Conservation (phyloP, 1,140 invertebrate genomes). For the Orchesella cincta region DNA sequence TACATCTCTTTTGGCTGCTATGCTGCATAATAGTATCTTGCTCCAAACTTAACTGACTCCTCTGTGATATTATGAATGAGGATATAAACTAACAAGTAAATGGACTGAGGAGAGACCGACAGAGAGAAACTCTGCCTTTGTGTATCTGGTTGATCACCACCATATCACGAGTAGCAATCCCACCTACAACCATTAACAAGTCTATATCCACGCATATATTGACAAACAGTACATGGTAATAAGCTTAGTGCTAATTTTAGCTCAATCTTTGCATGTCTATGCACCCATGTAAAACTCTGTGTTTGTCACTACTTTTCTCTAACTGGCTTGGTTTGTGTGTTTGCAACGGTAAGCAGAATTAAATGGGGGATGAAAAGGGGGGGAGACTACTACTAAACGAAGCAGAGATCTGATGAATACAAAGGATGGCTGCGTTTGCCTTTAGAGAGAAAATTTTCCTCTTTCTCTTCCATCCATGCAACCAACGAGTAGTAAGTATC, state of each 20-base stretch:
- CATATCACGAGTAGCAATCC: not conserved
- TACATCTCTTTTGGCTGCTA: too few species aligned
- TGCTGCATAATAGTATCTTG: too few species aligned
- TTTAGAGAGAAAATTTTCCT: not conserved
- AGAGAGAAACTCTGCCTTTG: too few species aligned
- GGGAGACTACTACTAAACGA: too few species aligned
- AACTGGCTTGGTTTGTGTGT: not conserved
- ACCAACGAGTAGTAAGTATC: not conserved
- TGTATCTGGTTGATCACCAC: too few species aligned
- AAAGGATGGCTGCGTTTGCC: not conserved
- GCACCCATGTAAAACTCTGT: not conserved
- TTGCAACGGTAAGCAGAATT: constrained; percentile 21
- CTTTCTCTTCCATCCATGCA: not conserved
- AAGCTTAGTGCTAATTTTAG: not conserved
- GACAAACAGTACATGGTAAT: not conserved
- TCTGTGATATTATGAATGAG: too few species aligned
- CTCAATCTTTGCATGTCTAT: not conserved
- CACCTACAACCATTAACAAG: not conserved
- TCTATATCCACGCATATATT: not conserved
- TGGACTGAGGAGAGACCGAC: too few species aligned
- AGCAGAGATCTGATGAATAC: too few species aligned
- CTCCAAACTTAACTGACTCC: too few species aligned
- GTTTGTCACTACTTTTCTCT: not conserved
- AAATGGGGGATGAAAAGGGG: constrained; percentile 27
- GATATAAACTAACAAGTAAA: too few species aligned